Evolutionary conservation across 2,113 vertebrate genomes (phyloP), one percentile per base, ranked within the genome.

Genomic region (Sciurus niger): DNA sequence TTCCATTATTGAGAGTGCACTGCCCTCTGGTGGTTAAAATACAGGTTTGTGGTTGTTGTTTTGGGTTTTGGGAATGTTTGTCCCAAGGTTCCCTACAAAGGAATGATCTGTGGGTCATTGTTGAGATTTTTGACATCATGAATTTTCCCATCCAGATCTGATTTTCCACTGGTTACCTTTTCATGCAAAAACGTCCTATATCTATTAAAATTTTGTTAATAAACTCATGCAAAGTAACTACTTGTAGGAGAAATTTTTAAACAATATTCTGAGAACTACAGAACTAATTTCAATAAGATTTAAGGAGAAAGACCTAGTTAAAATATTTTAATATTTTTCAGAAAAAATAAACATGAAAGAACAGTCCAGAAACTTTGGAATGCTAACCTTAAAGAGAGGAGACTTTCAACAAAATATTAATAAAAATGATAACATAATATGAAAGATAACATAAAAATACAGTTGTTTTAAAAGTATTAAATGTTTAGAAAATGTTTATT

Each of bases 21-120:
- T 94, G 94, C 95, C 97, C 94, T 96, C 97, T 97, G 58, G 85
- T 93, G 96, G 77, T 74, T 4, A 63, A 53, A 84, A 37, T 12
- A 9, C 2, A 73, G n/a, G 13, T 34, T 77, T 8, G 22, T 24
- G 55, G 55, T 55, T 18, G 25, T 51, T 43, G 11, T 34, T 40
- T n/a, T 28, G 12, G 2, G 6, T 40, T 37, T 72, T 22, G 13
- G 9, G 67, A n/a, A 16, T 25, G 12, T 34, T 94, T 82, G 17
- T 2, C 12, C 22, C 20, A 34, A 90, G 18, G 12, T 8, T 87
- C 16, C 34, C 18, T 37, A 60, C 43, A 79, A 46, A 83, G 9
- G 18, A 87, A 79, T 72, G 20, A n/a, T 32, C 4, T 17, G 0
- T 65, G 22, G 5, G 40, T 90, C 53, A 84, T 46, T 48, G 63